Percentiles rank a stretch among this genome's conserved stretches.
phyloP scores from a whole-genome alignment of 2,797 vertebrate genomes.

The Adrianichthys oophorus region DNA sequence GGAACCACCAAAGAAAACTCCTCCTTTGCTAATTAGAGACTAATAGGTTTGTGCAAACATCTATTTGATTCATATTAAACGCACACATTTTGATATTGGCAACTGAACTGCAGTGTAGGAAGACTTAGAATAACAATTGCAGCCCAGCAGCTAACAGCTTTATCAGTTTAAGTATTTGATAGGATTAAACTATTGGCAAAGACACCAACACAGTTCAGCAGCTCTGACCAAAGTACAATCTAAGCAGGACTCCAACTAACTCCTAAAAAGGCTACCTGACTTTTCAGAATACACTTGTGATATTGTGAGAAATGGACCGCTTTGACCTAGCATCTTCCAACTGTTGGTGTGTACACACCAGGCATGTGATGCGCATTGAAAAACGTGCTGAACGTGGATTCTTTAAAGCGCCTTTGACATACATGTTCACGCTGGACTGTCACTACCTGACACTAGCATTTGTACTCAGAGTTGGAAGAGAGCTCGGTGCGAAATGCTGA shows the following conservation, averaged over 20 bases:
- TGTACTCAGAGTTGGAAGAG: too few relatives aligned
- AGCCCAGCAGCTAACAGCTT: conserved; percentile 42
- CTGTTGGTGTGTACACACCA: too few relatives aligned
- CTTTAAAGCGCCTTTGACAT: too few relatives aligned
- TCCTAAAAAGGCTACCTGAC: conserved; percentile 23
- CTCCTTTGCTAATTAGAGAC: conserved; percentile 1
- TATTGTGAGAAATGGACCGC: too few relatives aligned
- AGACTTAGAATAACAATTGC: conserved; percentile 3
- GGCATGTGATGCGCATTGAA: too few relatives aligned
- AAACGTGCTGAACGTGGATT: too few relatives aligned
- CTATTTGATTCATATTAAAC: not conserved
- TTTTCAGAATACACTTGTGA: too few relatives aligned
- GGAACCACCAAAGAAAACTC: not conserved
- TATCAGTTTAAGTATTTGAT: conserved; percentile 25
- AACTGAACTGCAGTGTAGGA: conserved; percentile 15
- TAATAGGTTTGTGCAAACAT: too few relatives aligned
- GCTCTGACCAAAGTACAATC: conserved; percentile 17
- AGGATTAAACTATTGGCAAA: conserved; percentile 22
- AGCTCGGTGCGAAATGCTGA: too few relatives aligned
- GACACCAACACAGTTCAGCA: conserved; percentile 6
- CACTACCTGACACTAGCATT: too few relatives aligned
- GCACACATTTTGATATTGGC: conserved; percentile 14
- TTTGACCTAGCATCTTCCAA: too few relatives aligned
- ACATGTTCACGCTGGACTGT: too few relatives aligned
- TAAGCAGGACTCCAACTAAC: conserved; percentile 27